Evolutionary conservation across 2,113 vertebrate species (phyloP), one percentile per base, ranked within the genome.

Genomic region (Rhabdornis inornatus): DNA sequence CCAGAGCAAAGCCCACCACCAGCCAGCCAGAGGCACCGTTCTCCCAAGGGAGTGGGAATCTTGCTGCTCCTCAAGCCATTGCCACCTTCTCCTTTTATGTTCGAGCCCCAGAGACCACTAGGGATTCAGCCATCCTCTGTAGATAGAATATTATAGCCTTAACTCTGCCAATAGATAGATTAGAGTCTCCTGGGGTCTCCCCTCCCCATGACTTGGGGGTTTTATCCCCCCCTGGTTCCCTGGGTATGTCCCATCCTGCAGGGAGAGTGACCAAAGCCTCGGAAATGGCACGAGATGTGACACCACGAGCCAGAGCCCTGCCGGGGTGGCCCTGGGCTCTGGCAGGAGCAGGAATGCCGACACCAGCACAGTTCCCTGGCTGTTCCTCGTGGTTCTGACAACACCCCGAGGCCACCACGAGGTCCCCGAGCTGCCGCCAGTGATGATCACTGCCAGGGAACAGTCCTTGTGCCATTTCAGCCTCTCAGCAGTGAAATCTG

Each of bases 81-180:
- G 3, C 71, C 86, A 74, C 85, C 0, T 0, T 42, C 77, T 71
- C 69, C n/a, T 17, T 95, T 93, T 91, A 4, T 87, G 87, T 90
- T 70, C 45, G 82, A 77, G 79, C 92, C 91, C 82, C 83, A 88
- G 95, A 87, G 93, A 94, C 91, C 82, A 90, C 90, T 96, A 95
- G 94, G 96, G 95, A 97, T 96, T 95, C 94, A 97, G 96, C 97
- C 97, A 97, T 97, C 96, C 86, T 95, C 52, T 97, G 96, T 97
- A 98, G 96, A 97, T 96, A 97, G 96, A 96, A 90, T 96, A 95
- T 95, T 95, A 95, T 96, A 97, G 97, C 97, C 97, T 98, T 98
- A 98, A 97, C 87, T 97, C 94, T 97, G 90, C 92, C 96, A 94
- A 90, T 96, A 97, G 94, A 82, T 95, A 96, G 93, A 95, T 96